phyloP scores from a whole-genome alignment of 2,113 vertebrate genomes.

The Lepus europaeus region DNA sequence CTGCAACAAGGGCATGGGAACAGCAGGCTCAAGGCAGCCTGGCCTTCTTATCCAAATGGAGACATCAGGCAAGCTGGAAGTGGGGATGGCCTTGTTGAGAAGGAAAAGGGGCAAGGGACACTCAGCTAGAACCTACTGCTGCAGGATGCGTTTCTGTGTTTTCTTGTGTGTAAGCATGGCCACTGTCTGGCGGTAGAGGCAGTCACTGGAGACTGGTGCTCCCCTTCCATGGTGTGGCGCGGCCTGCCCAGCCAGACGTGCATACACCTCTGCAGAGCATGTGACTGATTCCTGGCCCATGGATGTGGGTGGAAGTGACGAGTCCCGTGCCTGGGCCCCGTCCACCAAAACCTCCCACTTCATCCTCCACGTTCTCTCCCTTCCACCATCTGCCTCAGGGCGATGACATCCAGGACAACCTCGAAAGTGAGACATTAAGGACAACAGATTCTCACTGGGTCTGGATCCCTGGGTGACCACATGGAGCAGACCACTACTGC shows the following conservation, averaged over 20 bases:
- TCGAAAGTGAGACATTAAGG: neutral
- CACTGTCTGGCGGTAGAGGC: neutral
- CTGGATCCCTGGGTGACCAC: neutral
- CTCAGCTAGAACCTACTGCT: neutral
- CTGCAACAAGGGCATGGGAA: neutral
- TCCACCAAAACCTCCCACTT: neutral
- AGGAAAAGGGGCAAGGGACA: neutral
- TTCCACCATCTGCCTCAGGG: neutral
- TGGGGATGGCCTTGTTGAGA: neutral
- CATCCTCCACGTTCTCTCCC: neutral
- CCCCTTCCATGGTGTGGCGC: neutral
- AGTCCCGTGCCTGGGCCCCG: too few relatives aligned
- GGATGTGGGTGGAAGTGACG: fast-evolving
- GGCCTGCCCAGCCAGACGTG: too few relatives aligned
- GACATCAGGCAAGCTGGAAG: neutral
- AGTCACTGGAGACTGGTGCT: neutral
- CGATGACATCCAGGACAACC: neutral
- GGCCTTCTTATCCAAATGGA: neutral
- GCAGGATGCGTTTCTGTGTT: neutral
- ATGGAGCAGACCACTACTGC: neutral
- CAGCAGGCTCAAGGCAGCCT: neutral
- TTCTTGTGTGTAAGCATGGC: neutral
- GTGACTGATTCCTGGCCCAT: neutral
- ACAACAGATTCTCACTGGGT: neutral
- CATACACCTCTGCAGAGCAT: neutral